A percentile compares a stretch with the other conserved stretches of the same genome.
Conservation (phyloP, 2,888 invertebrate species). For the Folsomia manolachei region DNA sequence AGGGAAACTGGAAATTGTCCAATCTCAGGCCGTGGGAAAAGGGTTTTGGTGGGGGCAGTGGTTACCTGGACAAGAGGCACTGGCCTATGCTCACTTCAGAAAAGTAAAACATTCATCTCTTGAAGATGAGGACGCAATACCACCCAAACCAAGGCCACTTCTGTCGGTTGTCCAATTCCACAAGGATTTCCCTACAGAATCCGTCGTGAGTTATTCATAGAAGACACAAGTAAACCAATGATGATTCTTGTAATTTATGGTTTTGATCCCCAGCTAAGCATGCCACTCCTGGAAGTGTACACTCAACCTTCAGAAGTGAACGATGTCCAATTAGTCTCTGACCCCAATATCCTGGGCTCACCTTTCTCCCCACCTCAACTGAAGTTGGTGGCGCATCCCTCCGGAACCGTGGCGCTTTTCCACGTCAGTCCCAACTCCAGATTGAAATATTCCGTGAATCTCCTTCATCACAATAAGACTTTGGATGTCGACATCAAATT, state of each 20-base stretch:
- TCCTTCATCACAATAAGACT: conserved; percentile 45
- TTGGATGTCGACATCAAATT: conserved; percentile 29
- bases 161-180: conserved; percentile 82
- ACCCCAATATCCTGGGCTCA: conserved; percentile 30
- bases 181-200: conserved; percentile 79
- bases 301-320: neutral
- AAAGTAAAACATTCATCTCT: conserved; percentile 65
- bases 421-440: conserved; percentile 10
- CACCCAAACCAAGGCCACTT: conserved; percentile 62
- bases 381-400: conserved; percentile 41
- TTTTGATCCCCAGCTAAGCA: conserved; percentile 70
- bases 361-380: conserved; percentile 20
- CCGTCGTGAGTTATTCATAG: conserved; percentile 73
- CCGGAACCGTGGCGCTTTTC: conserved; percentile 42
- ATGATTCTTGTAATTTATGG: conserved; percentile 15
- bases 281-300: conserved; percentile 62
- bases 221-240: no score
- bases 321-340: conserved; percentile 17
- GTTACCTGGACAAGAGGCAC: conserved; percentile 73
- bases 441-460: conserved; percentile 37
- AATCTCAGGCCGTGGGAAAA: conserved; percentile 38
- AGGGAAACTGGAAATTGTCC: conserved; percentile 33
- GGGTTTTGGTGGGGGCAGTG: conserved; percentile 73
- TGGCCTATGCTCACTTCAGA: conserved; percentile 79
- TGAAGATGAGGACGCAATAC: conserved; percentile 62